Conservation (phyloP, 2,888 invertebrate genomes). For the Ceriagrion tenellum region DNA sequence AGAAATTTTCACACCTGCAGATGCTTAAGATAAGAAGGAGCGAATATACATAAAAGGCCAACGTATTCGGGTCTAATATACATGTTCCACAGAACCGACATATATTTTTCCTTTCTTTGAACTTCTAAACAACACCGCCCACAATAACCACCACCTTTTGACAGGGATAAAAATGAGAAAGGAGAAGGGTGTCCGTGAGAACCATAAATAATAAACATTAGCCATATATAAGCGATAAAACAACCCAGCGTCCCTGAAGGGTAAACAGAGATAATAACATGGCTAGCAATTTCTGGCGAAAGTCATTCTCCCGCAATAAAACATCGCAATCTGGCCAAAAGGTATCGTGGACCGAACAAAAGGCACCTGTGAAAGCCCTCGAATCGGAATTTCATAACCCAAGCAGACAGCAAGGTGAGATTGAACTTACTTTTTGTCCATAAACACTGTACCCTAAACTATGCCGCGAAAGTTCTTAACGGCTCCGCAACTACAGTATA, state of each 20-base stretch:
- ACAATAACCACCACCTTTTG: not conserved
- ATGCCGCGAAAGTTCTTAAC: not conserved
- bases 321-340: constrained; percentile 43
- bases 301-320: constrained; percentile 29
- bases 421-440: not conserved
- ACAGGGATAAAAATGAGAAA: not conserved
- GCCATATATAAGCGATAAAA: constrained; percentile 6
- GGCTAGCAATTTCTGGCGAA: constrained; percentile 1
- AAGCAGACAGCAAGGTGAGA: not conserved
- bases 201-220: not conserved
- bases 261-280: not conserved
- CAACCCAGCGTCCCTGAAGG: not conserved
- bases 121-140: not conserved
- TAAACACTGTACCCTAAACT: not conserved
- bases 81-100: not conserved
- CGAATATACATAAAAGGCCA: not conserved
- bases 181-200: not conserved
- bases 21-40: not conserved
- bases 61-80: not conserved
- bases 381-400: constrained; percentile 36
- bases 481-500: not conserved
- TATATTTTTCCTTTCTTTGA: not conserved
- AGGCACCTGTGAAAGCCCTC: constrained; percentile 8
- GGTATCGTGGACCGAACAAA: not conserved
- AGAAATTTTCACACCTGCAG: not conserved